Evolutionary conservation across 1,140 invertebrate species (phyloP), one percentile per base, ranked within the genome.

Genomic region (Zaprionus africanus): DNA sequence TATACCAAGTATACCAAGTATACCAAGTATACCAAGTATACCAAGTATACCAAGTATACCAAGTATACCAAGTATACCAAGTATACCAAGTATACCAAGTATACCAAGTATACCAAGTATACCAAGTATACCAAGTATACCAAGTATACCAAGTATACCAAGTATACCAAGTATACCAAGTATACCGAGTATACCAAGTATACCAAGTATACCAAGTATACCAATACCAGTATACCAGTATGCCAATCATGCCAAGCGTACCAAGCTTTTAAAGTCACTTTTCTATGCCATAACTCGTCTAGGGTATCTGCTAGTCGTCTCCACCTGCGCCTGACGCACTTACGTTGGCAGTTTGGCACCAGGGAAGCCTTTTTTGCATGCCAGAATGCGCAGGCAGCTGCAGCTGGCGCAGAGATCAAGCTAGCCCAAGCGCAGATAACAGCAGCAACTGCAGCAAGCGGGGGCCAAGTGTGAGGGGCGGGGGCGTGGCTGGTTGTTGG

Each of bases 361-460:
- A 61, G 72, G 62, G 65, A 63, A 82, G 83, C 73, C 73, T 72
- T 82, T 86, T 79, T 79, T 76, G 84, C 83, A 87, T 86, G 69
- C 78, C 63, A 79, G 75, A 76, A 76, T 79, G 67, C 59, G 38
- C 69, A 53, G 75, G 80, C 68, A 87, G 77, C 81, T 87, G 83
- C 83, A 87, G 36, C 77, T 87, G 83, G 83, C 79, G 61, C 49
- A 49, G 59, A 79, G 76, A 74, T 78, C 71, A 69, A 70, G 66
- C 53, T 67, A 62, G 49, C 19, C 38, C 41, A 9, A 51, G 46
- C 4, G 17, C 59, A 64, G 62, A 77, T 64, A 79, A 28, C 22
- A 70, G 57, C 22, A 61, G 9, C 13, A 64, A 17, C 17, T 24
- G 17, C 9, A 36, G 15, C 0, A 22, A 17, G 4, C 22, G 1